Percentiles rank a stretch among this genome's conserved stretches.
These are phyloP conservation scores for Apamea crenata DNA, from an alignment of 2,888 invertebrate species.

Conservation along the genomic window DNA sequence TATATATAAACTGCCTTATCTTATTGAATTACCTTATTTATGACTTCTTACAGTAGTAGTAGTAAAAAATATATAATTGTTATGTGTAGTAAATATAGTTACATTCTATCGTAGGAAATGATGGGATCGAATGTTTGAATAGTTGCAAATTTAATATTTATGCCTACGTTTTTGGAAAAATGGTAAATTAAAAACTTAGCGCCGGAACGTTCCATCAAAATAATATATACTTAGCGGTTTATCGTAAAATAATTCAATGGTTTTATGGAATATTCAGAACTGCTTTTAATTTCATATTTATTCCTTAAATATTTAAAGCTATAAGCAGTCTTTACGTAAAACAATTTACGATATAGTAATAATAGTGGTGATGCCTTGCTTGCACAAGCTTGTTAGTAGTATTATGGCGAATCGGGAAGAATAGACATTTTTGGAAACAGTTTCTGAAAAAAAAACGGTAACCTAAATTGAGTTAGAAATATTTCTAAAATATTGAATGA, in stretches of 20 bases:
- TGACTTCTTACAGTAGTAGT: no score
- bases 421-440: not conserved
- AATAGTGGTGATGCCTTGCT: not conserved
- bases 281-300: not conserved
- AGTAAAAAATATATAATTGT: no score
- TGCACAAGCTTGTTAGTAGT: not conserved
- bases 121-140: not conserved
- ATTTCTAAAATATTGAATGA: not conserved
- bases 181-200: not conserved
- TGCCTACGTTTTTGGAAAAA: not conserved
- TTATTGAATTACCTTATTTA: no score
- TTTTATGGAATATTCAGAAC: not conserved
- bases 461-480: not conserved
- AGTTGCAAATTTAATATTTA: not conserved
- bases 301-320: not conserved
- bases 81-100: no score
- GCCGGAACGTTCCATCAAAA: not conserved
- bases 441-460: not conserved
- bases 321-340: not conserved
- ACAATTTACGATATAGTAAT: not conserved
- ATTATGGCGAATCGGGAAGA: not conserved
- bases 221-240: not conserved
- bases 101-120: no score
- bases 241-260: not conserved
- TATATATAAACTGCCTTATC: no score